Percentiles rank a stretch among this genome's conserved stretches.
phyloP scores from a whole-genome alignment of 2,888 invertebrate genomes.

The Caenorhabditis sinica region DNA sequence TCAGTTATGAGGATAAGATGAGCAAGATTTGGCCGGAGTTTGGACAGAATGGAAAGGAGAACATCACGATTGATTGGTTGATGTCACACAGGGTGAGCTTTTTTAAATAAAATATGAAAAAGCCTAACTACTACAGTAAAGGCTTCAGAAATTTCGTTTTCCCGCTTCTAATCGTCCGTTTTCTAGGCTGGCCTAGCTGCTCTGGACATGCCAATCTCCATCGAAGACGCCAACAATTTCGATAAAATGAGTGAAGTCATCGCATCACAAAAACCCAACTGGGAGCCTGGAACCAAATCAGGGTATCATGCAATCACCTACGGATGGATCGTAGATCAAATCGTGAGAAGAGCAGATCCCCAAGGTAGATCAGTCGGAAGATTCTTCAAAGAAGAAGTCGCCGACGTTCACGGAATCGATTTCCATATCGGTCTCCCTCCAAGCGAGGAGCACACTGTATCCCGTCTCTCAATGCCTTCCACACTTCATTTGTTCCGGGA shows the following conservation, averaged over 20 bases:
- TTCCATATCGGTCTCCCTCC: constrained; percentile 83
- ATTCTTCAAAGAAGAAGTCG: constrained; percentile 84
- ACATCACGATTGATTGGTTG: constrained; percentile 84
- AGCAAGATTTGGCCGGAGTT: constrained; percentile 85
- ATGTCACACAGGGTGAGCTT: constrained; percentile 79
- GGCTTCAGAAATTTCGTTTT: neutral
- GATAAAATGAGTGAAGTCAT: constrained; percentile 83
- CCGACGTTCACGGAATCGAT: constrained; percentile 81
- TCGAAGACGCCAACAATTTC: constrained; percentile 83
- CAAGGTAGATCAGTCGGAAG: constrained; percentile 80
- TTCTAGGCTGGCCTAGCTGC: constrained; percentile 84
- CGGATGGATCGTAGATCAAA: constrained; percentile 84
- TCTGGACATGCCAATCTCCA: constrained; percentile 83
- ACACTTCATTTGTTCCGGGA: constrained; percentile 78
- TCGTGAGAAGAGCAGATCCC: constrained; percentile 84
- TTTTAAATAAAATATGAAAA: too few species aligned
- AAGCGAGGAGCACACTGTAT: constrained; percentile 81
- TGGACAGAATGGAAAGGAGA: constrained; percentile 84
- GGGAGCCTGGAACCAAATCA: constrained; percentile 79
- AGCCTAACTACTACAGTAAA: neutral
- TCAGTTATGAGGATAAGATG: constrained; percentile 84
- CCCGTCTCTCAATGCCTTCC: constrained; percentile 79
- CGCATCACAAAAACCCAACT: constrained; percentile 83
- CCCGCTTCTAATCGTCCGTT: too few species aligned
- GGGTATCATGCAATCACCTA: constrained; percentile 84